Conservation (phyloP, 2,113 vertebrate species). For the Oncorhynchus masou region DNA sequence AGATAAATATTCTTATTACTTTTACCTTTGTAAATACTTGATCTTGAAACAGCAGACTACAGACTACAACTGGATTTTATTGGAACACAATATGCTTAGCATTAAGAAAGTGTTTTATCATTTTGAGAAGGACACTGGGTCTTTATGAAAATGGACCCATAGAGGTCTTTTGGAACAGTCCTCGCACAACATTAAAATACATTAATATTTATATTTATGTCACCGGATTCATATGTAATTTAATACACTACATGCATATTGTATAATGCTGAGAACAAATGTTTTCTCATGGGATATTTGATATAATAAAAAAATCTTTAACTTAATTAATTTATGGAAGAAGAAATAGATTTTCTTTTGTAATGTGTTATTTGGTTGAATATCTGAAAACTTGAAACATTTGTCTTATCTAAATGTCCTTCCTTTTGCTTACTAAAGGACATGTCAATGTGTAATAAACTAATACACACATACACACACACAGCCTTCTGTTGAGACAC, state of each 20-base stretch:
- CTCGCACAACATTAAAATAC: constrained; percentile 69
- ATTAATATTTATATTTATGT: constrained; percentile 73
- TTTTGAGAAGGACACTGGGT: constrained; percentile 65
- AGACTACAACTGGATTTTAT: constrained; percentile 69
- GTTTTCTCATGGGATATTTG: constrained; percentile 62
- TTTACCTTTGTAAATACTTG: constrained; percentile 74
- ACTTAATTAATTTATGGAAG: constrained; percentile 53
- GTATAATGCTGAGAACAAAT: constrained; percentile 63
- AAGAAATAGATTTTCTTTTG: constrained; percentile 9
- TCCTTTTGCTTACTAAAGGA: constrained; percentile 9
- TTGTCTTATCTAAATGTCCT: constrained; percentile 12
- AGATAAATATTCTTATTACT: constrained; percentile 72
- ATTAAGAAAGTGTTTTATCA: constrained; percentile 76
- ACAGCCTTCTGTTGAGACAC: constrained; percentile 1
- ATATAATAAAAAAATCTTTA: constrained; percentile 59
- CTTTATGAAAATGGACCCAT: constrained; percentile 51
- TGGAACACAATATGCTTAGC: constrained; percentile 76
- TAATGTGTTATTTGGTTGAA: constrained; percentile 11
- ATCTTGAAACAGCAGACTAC: constrained; percentile 63
- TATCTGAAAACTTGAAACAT: constrained; percentile 9
- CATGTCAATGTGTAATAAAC: background rate
- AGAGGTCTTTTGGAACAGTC: constrained; percentile 58
- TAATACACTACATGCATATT: constrained; percentile 64
- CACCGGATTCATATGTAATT: constrained; percentile 57
- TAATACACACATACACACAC: constrained; percentile 16